Base-by-base conservation (phyloP, 2,888 invertebrate genomes). In the Gisinianus flammeolus region DNA sequence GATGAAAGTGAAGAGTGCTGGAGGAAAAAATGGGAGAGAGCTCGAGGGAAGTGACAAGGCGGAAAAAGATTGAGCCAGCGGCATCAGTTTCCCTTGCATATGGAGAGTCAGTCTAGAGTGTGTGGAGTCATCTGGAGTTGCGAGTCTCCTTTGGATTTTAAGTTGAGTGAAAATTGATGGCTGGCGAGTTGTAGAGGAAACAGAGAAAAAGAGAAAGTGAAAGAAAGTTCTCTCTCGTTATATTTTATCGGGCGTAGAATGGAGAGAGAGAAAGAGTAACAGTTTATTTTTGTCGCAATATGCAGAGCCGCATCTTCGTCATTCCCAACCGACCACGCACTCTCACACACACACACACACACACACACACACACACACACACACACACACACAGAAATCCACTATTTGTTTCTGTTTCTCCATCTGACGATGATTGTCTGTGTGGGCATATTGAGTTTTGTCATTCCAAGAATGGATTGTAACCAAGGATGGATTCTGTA, bases 91-190 rank as follows among this genome's bases (percentile, higher is more conserved):
- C 54, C 24, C 16, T 3, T 56, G 8, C 30, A 71, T 54, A 8
- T 6, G 16, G 44, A 44, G 16, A 44, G 44, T 54, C 6, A 54
- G 8, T 44, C 44, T 44, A 44, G 44, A 44, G 35, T 35, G 35
- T 35, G 12, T 35, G 44, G 19, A 70, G n/a, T n/a, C n/a, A n/a
- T n/a, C n/a, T n/a, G n/a, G n/a, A n/a, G n/a, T n/a, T n/a, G n/a
- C n/a, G n/a, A n/a, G 70, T 70, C 52, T 70, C 44, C 70, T 44
- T 28, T 70, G 28, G 35, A 35, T 35, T 44, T 44, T 44, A 16
- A 16, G 44, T 19, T 70, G 70, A 70, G 70, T 70, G 70, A 70
- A 54, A 70, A 70, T 70, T 70, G 70, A 70, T 70, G 52, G 70
- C 26, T 64, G 26, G 16, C 64, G 19, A 44, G 44, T 44, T n/a